phyloP scores from a whole-genome alignment of 2,797 vertebrate species.

The Myotis daubentonii region DNA sequence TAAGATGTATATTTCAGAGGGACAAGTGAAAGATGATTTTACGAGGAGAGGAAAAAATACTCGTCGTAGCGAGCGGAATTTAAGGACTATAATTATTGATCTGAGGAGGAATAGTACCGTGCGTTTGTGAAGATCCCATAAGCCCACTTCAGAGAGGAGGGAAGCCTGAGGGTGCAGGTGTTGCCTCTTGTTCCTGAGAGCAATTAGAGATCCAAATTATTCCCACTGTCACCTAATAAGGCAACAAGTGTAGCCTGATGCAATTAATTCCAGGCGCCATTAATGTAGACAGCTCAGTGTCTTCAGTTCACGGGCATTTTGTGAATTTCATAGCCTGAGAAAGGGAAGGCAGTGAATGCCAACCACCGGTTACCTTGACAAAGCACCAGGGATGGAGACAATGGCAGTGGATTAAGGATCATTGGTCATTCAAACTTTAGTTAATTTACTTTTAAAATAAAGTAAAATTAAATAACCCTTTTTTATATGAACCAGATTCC shows the following conservation, averaged over 20 bases:
- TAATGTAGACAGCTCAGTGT: constrained; percentile 19
- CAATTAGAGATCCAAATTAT: constrained; percentile 64
- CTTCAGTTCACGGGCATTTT: not conserved
- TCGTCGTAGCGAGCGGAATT: not conserved
- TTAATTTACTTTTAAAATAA: not conserved
- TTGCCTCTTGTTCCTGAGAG: constrained; percentile 67
- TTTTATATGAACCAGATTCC: not conserved
- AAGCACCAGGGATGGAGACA: not conserved
- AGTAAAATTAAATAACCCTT: not conserved
- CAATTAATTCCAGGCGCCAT: constrained; percentile 54
- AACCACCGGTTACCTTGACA: not conserved
- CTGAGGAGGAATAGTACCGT: constrained; percentile 19
- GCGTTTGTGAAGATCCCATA: not conserved
- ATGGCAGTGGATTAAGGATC: not conserved
- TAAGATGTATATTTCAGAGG: constrained; percentile 60
- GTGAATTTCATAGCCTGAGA: not conserved
- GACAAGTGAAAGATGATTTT: constrained; percentile 39
- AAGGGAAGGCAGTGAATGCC: not conserved
- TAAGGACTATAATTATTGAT: constrained; percentile 67
- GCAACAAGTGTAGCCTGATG: constrained; percentile 67
- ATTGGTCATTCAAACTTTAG: not conserved
- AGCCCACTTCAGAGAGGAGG: not conserved
- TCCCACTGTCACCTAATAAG: constrained; percentile 72
- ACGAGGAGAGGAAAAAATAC: not conserved
- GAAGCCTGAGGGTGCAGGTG: constrained; percentile 52